Base-by-base conservation (phyloP, 2,888 invertebrate species). In the Tetanocera ferruginea region DNA sequence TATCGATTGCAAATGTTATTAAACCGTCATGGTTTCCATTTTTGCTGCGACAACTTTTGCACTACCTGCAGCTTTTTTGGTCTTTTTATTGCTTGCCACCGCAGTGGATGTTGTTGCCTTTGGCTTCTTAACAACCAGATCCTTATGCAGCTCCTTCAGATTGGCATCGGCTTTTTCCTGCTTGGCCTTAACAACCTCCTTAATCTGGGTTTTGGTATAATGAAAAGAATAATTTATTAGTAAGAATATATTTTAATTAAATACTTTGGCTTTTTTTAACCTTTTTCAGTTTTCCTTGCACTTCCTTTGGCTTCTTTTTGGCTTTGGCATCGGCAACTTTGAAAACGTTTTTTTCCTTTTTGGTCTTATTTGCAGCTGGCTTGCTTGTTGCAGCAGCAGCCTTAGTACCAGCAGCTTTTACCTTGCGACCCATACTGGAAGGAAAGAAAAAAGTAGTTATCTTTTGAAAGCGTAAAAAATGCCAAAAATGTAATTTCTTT, bases 281-380 rank as follows among this genome's bases (percentile, higher is more conserved):
- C 88, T 88, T 87, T 81, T 90, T 89, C 19, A 90, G 82, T 80
- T 89, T 89, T 52, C 88, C 88, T 80, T 88, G 87, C 8, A 90
- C 89, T 75, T 87, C 88, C 79, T 88, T 90, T 66, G 90, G 89
- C 81, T 89, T 90, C 80, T 88, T 89, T 79, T 87, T 87, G 62
- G 84, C 84, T 76, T 85, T 88, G 62, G 82, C 78, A 78, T 85
- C 85, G 69, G 83, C 82, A 17, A 89, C 89, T 80, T 90, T 89
- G 79, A 90, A 90, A 14, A 90, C 80, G 77, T 88, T 89, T 78
- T 89, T 88, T 2, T 86, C 82, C 79, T 87, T 88, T 76, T 89
- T 89, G 0, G 87, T 83, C 76, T 88, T 87, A 57, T 85, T 87
- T 0, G 83, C 73, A 3, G 83, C 81, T 34, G 82, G 77, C 25